A percentile compares a stretch with the other conserved stretches of the same genome.
These are phyloP conservation scores for Stenoptilia bipunctidactyla DNA, from an alignment of 2,888 invertebrate genomes.

Conservation along the genomic window DNA sequence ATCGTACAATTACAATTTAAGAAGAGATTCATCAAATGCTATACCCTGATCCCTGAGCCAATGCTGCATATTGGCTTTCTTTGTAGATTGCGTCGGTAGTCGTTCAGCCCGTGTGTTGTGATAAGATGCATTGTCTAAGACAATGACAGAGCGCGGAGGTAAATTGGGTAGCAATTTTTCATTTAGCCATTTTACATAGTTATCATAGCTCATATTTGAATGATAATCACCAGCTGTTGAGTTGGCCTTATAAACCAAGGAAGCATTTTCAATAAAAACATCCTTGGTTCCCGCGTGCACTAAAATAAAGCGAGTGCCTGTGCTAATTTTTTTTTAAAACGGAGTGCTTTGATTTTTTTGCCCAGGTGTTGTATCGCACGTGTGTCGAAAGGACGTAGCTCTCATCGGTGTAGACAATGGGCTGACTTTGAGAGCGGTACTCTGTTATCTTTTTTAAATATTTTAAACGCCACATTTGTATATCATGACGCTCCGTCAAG, in stretches of 20 bases:
- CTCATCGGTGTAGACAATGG: slow-evolving; percentile 19
- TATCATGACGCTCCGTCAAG: too few species aligned
- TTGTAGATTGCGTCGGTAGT: too few species aligned
- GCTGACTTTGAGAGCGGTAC: slow-evolving; percentile 12
- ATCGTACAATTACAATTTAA: too few species aligned
- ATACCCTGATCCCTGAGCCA: too few species aligned
- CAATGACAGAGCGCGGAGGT: slow-evolving; percentile 16
- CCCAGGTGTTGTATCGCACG: slow-evolving; percentile 13
- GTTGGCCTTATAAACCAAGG: slow-evolving; percentile 17
- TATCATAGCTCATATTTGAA: slow-evolving; percentile 18
- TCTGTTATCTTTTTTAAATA: slow-evolving; percentile 13
- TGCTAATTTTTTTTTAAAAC: slow-evolving; percentile 14
- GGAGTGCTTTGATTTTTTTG: slow-evolving; percentile 9
- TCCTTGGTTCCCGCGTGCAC: slow-evolving; percentile 18
- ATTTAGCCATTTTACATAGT: slow-evolving; percentile 20
- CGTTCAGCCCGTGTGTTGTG: too few species aligned
- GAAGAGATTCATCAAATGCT: too few species aligned
- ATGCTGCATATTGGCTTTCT: slow-evolving; percentile 12
- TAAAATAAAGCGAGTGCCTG: slow-evolving; percentile 16
- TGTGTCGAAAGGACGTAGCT: slow-evolving; percentile 14
- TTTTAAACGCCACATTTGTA: too few species aligned
- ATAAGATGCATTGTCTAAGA: too few species aligned
- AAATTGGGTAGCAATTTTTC: slow-evolving; percentile 14
- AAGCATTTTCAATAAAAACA: slow-evolving; percentile 19
- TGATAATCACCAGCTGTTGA: slow-evolving; percentile 17